A percentile compares a stretch with the other conserved stretches of the same genome.
Evolutionary conservation across 2,888 invertebrate species (phyloP).

Genomic region (Thysanoteuthis rhombus): DNA sequence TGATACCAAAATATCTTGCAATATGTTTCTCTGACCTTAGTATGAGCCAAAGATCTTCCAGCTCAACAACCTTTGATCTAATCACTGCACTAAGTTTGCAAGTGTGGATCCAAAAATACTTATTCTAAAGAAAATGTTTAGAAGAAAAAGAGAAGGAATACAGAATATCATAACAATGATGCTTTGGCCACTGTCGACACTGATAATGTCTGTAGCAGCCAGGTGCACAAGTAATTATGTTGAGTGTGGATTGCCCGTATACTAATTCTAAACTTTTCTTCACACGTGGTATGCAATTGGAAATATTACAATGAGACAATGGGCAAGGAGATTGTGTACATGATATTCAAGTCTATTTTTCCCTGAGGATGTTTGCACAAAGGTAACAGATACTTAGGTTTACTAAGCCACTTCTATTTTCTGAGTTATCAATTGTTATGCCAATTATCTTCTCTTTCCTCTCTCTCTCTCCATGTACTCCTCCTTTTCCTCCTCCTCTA

Average conservation of each 20-base stretch:
- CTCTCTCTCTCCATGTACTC: not conserved
- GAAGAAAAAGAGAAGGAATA: too few relatives aligned
- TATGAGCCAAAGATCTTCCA: not conserved
- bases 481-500: not conserved
- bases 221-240: not conserved
- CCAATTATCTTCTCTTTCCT: not conserved
- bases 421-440: not conserved
- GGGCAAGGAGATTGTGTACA: not conserved
- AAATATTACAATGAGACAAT: not conserved
- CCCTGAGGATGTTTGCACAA: not conserved
- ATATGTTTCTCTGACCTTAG: too few relatives aligned
- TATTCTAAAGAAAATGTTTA: too few relatives aligned
- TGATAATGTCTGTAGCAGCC: not conserved
- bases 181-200: not conserved
- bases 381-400: not conserved
- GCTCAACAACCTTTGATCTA: not conserved
- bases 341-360: not conserved
- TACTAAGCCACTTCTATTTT: not conserved
- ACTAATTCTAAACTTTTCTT: not conserved
- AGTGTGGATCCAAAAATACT: too few relatives aligned
- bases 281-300: not conserved
- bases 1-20: too few relatives aligned
- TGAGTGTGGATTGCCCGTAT: not conserved
- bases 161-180: not conserved
- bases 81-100: not conserved